These are phyloP conservation scores for Eupithecia insigniata DNA, from an alignment of 2,888 invertebrate genomes.

Conservation along the genomic window DNA sequence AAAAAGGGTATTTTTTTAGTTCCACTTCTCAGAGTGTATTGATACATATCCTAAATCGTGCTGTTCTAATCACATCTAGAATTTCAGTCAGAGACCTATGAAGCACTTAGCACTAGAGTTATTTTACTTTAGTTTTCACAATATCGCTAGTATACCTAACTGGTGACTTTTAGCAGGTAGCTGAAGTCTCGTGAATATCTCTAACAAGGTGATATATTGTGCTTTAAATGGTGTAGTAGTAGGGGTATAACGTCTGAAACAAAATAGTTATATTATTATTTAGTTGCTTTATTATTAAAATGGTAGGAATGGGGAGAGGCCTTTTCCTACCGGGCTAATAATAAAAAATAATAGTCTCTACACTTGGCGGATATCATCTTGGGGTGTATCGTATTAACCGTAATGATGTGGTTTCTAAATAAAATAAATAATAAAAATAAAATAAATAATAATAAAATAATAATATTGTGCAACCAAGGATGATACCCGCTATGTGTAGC, in stretches of 20 bases:
- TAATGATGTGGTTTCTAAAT: too few species aligned
- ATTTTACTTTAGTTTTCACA: neutral
- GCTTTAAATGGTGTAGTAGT: slow-evolving; percentile 17
- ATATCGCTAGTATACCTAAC: neutral
- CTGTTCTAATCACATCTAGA: neutral
- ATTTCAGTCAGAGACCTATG: neutral
- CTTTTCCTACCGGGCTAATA: too few species aligned
- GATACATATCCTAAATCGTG: neutral
- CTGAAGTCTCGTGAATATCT: neutral
- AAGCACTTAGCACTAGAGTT: neutral
- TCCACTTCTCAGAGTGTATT: neutral
- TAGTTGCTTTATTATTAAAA: too few species aligned
- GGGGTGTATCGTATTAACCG: too few species aligned
- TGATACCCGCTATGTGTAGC: too few species aligned
- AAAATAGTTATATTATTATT: neutral
- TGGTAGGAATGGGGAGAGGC: too few species aligned
- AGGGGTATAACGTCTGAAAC: slow-evolving; percentile 33
- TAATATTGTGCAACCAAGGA: too few species aligned
- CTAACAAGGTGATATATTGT: neutral
- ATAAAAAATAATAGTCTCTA: too few species aligned
- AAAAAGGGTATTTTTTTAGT: neutral
- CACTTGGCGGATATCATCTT: too few species aligned
- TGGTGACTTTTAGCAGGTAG: neutral
- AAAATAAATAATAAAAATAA: too few species aligned
- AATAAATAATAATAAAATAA: too few species aligned